These are phyloP conservation scores for Antheraea yamamai DNA, from an alignment of 2,888 invertebrate species.

Conservation along the genomic window DNA sequence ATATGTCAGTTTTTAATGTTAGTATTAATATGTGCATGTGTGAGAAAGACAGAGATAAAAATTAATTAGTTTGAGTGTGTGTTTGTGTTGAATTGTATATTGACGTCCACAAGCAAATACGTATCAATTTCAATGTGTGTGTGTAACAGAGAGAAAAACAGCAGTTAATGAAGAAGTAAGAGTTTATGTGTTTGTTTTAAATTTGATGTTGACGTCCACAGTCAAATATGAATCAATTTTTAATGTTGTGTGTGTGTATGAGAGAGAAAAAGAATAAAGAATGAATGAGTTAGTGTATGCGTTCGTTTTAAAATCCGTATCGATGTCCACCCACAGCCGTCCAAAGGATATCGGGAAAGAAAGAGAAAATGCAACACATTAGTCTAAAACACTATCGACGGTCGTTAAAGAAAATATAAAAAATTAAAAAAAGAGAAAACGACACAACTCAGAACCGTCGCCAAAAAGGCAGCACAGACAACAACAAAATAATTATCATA, in stretches of 20 bases:
- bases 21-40: background rate
- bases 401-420: constrained; percentile 50
- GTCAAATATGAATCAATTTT: background rate
- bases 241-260: background rate
- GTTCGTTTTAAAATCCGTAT: constrained; percentile 24
- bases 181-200: too few species aligned
- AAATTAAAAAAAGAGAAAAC: constrained; percentile 34
- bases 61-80: too few species aligned
- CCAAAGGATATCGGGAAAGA: constrained; percentile 67
- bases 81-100: too few species aligned
- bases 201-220: too few species aligned
- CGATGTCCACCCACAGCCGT: constrained; percentile 30
- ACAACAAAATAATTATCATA: constrained; percentile 24
- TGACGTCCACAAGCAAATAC: too few species aligned
- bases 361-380: constrained; percentile 82
- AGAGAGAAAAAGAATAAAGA: background rate
- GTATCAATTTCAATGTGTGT: too few species aligned
- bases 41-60: too few species aligned
- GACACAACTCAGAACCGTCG: constrained; percentile 51
- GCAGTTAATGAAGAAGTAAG: too few species aligned
- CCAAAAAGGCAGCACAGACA: constrained; percentile 81
- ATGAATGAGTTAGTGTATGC: background rate
- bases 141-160: too few species aligned
- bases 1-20: background rate
- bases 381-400: constrained; percentile 51